These are phyloP conservation scores for Belgica antarctica DNA, from an alignment of 2,888 invertebrate species.

Conservation along the genomic window DNA sequence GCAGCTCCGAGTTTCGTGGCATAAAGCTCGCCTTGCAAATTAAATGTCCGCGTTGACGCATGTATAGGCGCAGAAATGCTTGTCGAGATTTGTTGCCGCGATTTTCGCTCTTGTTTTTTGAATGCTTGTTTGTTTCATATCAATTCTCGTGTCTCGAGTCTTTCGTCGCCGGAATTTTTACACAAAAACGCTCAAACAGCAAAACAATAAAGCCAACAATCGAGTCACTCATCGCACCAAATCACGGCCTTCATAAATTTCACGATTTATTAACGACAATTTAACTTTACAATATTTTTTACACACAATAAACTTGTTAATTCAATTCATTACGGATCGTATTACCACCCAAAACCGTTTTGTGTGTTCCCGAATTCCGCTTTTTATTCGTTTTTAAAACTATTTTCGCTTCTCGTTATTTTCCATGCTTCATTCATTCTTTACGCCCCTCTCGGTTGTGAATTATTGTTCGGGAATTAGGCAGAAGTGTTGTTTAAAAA, in stretches of 20 bases:
- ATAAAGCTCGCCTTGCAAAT: conserved; percentile 13
- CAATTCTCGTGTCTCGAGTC: not conserved
- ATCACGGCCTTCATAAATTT: conserved; percentile 12
- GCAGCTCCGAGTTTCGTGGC: not conserved
- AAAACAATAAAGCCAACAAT: too few species aligned
- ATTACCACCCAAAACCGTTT: too few species aligned
- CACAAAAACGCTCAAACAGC: too few species aligned
- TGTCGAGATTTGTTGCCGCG: too few species aligned
- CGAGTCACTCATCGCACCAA: not conserved
- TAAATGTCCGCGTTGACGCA: conserved; percentile 21
- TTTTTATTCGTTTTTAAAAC: not conserved
- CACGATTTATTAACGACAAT: conserved; percentile 26
- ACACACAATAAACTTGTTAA: conserved; percentile 19
- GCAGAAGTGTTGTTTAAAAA: conserved; percentile 4
- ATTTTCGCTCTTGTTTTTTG: too few species aligned
- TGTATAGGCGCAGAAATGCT: not conserved
- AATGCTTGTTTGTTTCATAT: conserved; percentile 1
- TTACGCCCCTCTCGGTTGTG: not conserved
- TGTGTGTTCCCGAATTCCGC: not conserved
- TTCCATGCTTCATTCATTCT: not conserved
- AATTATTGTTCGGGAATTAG: conserved; percentile 8
- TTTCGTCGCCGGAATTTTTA: not conserved
- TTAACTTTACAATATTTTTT: not conserved
- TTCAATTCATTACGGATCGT: conserved; percentile 20
- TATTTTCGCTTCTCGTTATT: not conserved